A percentile compares a stretch with the other conserved stretches of the same genome.
phyloP scores from a whole-genome alignment of 2,888 invertebrate genomes.

The Bhutanitis thaidina region DNA sequence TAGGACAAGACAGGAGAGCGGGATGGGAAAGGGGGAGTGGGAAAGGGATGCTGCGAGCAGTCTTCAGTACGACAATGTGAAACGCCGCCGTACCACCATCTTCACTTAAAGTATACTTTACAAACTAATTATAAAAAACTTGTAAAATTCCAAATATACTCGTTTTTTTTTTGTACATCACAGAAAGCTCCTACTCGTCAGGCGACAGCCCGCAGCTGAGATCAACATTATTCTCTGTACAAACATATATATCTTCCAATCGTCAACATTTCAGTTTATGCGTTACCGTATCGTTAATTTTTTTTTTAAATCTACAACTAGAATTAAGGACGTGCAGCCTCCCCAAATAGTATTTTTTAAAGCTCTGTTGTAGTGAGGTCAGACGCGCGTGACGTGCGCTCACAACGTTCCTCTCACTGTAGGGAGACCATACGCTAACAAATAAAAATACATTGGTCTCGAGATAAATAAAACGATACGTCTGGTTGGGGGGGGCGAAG shows the following conservation, averaged over 20 bases:
- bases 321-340: slow-evolving; percentile 49
- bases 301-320: slow-evolving; percentile 69
- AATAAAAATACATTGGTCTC: slow-evolving; percentile 75
- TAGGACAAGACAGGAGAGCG: slow-evolving; percentile 41
- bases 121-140: slow-evolving; percentile 79
- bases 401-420: slow-evolving; percentile 29
- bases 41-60: slow-evolving; percentile 56
- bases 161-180: slow-evolving; percentile 75
- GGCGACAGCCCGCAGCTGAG: slow-evolving; percentile 67
- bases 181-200: slow-evolving; percentile 59
- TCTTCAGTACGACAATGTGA: slow-evolving; percentile 43
- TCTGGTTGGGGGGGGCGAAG: slow-evolving; percentile 56
- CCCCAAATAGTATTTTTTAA: slow-evolving; percentile 47
- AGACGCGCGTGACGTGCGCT: slow-evolving; percentile 24
- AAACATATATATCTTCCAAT: slow-evolving; percentile 74
- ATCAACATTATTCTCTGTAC: slow-evolving; percentile 73
- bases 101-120: slow-evolving; percentile 75
- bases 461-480: slow-evolving; percentile 70
- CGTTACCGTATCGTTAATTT: slow-evolving; percentile 61
- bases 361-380: slow-evolving; percentile 54
- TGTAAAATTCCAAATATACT: slow-evolving; percentile 78
- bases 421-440: slow-evolving; percentile 41
- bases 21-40: slow-evolving; percentile 29
- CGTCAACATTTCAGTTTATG: slow-evolving; percentile 59
- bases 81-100: slow-evolving; percentile 46